Base-by-base conservation (phyloP, 2,113 vertebrate species). In the Enhydra lutris region DNA sequence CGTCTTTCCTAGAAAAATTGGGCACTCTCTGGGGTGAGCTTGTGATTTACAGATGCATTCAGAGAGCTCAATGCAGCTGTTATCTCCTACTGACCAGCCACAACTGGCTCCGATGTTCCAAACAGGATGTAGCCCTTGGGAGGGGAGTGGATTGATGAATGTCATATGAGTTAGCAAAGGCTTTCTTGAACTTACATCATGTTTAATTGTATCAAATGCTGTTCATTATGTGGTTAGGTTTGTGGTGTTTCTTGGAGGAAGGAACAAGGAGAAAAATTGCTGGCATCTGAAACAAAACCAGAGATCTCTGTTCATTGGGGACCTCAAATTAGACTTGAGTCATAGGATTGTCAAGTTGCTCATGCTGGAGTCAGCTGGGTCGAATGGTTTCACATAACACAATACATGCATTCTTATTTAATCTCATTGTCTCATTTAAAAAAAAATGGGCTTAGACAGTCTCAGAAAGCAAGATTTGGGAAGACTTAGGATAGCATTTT, bases 191-290 rank as follows among this genome's bases (percentile, higher is more conserved):
- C 91, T 98, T 94, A 96, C 94, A 93, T 97, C 93, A 97, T 96
- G 78, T 87, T 94, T 96, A 97, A 98, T 89, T 97, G 52, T 84
- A 92, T 96, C 83, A 90, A 98, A 96, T 39, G 52, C 69, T 87
- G 24, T 76, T 98, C 96, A 97, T 97, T 96, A 94, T 97, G 97
- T 80, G 98, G 97, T 97, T 93, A 94, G 65, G 45, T 84, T 80
- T 94, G 88, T 63, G 85, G 93, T 90, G 42, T 26, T 89, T 89
- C 96, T 94, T 96, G 81, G 78, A 96, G 61, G 76, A 85, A 93
- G 79, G 45, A 96, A 94, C 59, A 91, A 95, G 92, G 39, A 96
- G 59, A 87, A 95, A 97, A 79, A 81, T 69, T 85, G 52, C 91
- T 95, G 95, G 94, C 96, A 89, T 97, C 78, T 86, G 59, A 95